Conservation (phyloP, 2,888 invertebrate species). For the Melanostoma mellinum region DNA sequence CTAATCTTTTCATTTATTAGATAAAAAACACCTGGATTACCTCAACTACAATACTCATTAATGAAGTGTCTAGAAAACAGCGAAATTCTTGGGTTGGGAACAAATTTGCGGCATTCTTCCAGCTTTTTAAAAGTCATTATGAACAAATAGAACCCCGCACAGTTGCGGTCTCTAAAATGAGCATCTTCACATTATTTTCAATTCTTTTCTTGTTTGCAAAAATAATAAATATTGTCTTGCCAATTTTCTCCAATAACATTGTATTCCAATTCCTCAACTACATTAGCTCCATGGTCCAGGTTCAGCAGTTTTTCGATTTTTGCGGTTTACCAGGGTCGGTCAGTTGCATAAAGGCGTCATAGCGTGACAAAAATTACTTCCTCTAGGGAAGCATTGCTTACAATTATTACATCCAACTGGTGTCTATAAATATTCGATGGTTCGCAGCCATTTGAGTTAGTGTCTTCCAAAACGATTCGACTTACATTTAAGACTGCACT, state of each 20-base stretch:
- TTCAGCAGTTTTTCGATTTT: conserved; percentile 51
- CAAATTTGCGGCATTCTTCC: no score
- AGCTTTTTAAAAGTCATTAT: no score
- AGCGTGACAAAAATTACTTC: conserved; percentile 67
- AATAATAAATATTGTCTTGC: not conserved
- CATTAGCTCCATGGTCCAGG: conserved; percentile 59
- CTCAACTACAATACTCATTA: no score
- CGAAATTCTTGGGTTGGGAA: no score
- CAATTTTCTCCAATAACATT: conserved; percentile 33
- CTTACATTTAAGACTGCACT: conserved; percentile 35
- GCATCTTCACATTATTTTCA: no score
- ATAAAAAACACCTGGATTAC: no score
- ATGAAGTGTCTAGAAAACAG: no score
- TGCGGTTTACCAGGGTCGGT: conserved; percentile 48
- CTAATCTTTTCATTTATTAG: no score
- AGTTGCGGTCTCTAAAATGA: no score
- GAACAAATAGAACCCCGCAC: no score
- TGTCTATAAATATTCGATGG: conserved; percentile 68
- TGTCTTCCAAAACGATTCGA: conserved; percentile 60
- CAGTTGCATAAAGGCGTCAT: conserved; percentile 54
- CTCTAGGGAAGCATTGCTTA: conserved; percentile 65
- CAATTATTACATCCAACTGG: conserved; percentile 52
- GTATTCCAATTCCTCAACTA: conserved; percentile 10
- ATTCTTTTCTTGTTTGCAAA: conserved; percentile 1
- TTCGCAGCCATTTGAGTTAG: conserved; percentile 58